A percentile compares a stretch with the other conserved stretches of the same genome.
phyloP scores from a whole-genome alignment of 2,113 vertebrate species.

The Sus scrofa region T2T-Sscrofa CM000812.6:104034001-104034500 shows the following conservation, averaged over 20 bases:
- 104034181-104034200: not conserved
- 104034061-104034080: not conserved
- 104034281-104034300: not conserved
- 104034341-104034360: not conserved
- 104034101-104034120: not conserved
- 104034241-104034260: not conserved
- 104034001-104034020: not conserved
- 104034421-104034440: not conserved
- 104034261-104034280: not conserved
- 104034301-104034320: not conserved
- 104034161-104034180: not conserved
- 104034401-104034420: not conserved
- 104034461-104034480: not conserved
- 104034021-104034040: not conserved
- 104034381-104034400: not conserved
- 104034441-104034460: not conserved
- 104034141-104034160: fast-evolving
- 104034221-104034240: not conserved
- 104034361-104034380: not conserved
- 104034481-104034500: not conserved
- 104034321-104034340: not conserved
- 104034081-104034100: not conserved
- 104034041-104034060: not conserved
- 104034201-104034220: not conserved
- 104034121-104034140: not conserved